Percentiles rank a stretch among this genome's conserved stretches.
These are phyloP conservation scores for Watersipora subatra DNA, from an alignment of 1,140 invertebrate genomes.

Conservation along the genomic window DNA sequence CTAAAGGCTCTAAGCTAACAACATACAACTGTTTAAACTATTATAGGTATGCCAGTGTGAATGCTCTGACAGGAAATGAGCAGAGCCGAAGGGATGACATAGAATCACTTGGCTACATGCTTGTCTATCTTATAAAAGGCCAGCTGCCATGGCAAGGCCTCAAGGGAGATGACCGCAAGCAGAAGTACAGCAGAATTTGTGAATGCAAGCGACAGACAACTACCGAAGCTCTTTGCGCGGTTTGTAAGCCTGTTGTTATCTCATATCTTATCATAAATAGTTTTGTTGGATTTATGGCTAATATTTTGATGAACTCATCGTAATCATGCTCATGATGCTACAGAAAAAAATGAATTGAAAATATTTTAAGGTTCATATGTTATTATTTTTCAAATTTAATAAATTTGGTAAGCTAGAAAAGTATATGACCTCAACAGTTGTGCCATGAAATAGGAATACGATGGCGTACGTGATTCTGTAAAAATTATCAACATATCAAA, in stretches of 20 bases:
- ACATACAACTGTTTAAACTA: too few species aligned
- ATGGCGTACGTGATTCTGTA: too few species aligned
- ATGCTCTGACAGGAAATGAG: conserved; percentile 74
- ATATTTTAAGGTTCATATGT: too few species aligned
- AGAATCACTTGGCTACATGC: conserved; percentile 87
- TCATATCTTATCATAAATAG: too few species aligned
- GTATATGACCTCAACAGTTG: too few species aligned
- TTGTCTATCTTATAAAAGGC: conserved; percentile 87
- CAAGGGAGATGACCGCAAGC: conserved; percentile 43
- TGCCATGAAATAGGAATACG: too few species aligned
- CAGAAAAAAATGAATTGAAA: conserved; percentile 95
- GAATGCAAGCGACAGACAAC: conserved; percentile 46
- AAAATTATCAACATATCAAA: too few species aligned
- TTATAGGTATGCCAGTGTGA: conserved; percentile 45
- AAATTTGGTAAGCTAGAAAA: too few species aligned
- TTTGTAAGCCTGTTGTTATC: conserved; percentile 16
- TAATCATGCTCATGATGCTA: conserved; percentile 93
- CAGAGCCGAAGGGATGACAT: conserved; percentile 76
- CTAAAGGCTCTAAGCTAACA: too few species aligned
- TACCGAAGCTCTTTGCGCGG: conserved; percentile 38
- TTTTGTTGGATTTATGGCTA: conserved; percentile 24
- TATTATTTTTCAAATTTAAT: too few species aligned
- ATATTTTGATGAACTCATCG: conserved; percentile 70
- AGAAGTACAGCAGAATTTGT: conserved; percentile 47
- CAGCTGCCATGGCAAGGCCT: conserved; percentile 86